phyloP scores from a whole-genome alignment of 2,113 vertebrate genomes.

The Campylomormyrus tamandua region DNA sequence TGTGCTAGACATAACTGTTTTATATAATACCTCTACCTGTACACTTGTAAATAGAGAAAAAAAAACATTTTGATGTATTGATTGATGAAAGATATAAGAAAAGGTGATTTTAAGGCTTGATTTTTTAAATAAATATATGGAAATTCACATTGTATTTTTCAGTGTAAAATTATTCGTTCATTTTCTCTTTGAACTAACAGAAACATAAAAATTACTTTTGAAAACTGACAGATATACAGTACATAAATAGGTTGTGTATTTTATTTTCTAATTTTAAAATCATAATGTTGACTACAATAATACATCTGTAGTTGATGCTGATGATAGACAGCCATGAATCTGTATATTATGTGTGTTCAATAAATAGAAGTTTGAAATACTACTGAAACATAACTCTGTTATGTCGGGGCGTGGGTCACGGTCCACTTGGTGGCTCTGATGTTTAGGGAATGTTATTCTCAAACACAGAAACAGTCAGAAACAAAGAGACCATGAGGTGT shows the following conservation, averaged over 20 bases:
- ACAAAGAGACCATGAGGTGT: neutral
- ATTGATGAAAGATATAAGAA: neutral
- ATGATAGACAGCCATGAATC: neutral
- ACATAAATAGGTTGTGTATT: neutral
- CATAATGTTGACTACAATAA: neutral
- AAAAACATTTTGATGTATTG: neutral
- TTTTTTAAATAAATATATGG: neutral
- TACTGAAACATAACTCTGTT: neutral
- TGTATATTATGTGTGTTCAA: neutral
- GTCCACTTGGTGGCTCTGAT: neutral
- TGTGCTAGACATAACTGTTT: slow-evolving; percentile 1
- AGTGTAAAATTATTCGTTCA: neutral
- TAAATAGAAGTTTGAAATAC: neutral
- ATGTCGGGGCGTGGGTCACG: neutral
- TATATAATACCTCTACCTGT: neutral
- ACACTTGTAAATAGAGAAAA: neutral
- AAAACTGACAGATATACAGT: neutral
- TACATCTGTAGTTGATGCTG: neutral
- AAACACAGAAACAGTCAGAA: neutral
- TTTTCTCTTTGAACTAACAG: neutral
- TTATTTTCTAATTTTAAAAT: neutral
- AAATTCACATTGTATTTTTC: neutral
- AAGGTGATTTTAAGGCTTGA: neutral
- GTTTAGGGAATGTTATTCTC: neutral
- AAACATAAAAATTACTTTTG: neutral